A percentile compares a stretch with the other conserved stretches of the same genome.
phyloP scores from a whole-genome alignment of 1,140 invertebrate species.

The Solen grandis region DNA sequence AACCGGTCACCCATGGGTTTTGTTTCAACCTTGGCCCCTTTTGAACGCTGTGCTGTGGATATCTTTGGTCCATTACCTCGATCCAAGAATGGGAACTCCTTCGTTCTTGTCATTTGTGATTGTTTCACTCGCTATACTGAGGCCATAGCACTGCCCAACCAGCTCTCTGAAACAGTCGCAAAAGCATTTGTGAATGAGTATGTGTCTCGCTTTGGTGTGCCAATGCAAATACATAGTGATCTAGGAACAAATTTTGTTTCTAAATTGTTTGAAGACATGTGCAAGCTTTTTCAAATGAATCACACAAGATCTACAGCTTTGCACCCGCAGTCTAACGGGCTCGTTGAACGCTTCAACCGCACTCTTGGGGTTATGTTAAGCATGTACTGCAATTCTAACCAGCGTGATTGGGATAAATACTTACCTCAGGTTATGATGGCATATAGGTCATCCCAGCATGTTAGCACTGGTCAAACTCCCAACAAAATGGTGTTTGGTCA shows the following conservation, averaged over 20 bases:
- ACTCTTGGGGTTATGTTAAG: conserved; percentile 18
- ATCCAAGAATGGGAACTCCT: conserved; percentile 64
- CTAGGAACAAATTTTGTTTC: conserved; percentile 60
- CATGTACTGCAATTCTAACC: conserved; percentile 31
- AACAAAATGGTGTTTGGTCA: conserved; percentile 58
- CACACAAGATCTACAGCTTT: conserved; percentile 63
- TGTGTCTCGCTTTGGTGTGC: conserved; percentile 57
- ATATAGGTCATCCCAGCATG: conserved; percentile 59
- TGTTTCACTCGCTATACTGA: conserved; percentile 73
- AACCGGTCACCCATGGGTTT: conserved; percentile 22
- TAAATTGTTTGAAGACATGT: conserved; percentile 43
- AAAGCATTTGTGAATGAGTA: conserved; percentile 51
- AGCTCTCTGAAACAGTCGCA: conserved; percentile 53
- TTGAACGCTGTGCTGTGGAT: conserved; percentile 71
- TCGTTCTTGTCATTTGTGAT: conserved; percentile 65
- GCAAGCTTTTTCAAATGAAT: conserved; percentile 55
- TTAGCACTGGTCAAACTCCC: conserved; percentile 55
- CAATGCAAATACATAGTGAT: conserved; percentile 53
- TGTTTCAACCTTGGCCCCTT: conserved; percentile 49
- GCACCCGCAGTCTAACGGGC: conserved; percentile 72
- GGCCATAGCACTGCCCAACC: conserved; percentile 61
- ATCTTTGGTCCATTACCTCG: conserved; percentile 71
- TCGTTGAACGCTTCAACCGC: conserved; percentile 68
- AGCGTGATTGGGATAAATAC: conserved; percentile 59
- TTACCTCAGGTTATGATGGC: conserved; percentile 62